phyloP scores from a whole-genome alignment of 35 echinoderm and acorn worm genomes.

The Eucidaris tribuloides region DNA sequence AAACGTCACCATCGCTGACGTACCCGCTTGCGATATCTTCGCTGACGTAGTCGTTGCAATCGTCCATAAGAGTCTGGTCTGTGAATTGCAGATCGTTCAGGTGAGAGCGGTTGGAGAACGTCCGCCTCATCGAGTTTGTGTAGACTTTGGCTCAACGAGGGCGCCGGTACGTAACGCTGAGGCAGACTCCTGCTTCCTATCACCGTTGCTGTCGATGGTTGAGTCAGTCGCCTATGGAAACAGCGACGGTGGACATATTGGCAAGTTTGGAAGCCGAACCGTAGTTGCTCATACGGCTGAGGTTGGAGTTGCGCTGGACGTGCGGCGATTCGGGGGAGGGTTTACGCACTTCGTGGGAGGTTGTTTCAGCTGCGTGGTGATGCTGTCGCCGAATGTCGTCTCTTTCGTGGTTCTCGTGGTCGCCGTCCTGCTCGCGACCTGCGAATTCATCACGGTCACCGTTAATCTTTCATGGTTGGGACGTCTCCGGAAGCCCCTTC shows the following conservation, averaged over 20 bases:
- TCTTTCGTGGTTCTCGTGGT: conserved; percentile 73
- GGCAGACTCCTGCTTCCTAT: conserved; percentile 4
- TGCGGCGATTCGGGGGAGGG: conserved; percentile 24
- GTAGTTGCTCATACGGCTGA: not conserved
- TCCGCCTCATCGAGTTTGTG: conserved; percentile 59
- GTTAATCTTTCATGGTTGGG: conserved; percentile 15
- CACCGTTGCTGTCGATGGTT: not conserved
- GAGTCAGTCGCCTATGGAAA: conserved; percentile 9
- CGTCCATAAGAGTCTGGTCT: conserved; percentile 40
- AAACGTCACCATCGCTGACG: conserved; percentile 93
- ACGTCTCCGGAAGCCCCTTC: conserved; percentile 33
- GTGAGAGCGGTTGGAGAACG: conserved; percentile 68
- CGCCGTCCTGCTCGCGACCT: not conserved
- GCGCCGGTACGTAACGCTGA: conserved; percentile 5
- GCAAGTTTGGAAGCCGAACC: conserved; percentile 14
- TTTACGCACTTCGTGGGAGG: conserved; percentile 19
- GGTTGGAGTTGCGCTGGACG: conserved; percentile 5
- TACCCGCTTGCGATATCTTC: conserved; percentile 83
- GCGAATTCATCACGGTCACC: conserved; percentile 74
- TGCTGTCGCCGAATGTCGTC: conserved; percentile 92
- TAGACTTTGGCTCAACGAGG: conserved; percentile 47
- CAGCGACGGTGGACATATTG: conserved; percentile 33
- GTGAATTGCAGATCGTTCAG: conserved; percentile 79
- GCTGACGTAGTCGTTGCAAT: conserved; percentile 57
- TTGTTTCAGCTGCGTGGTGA: conserved; percentile 71